These are phyloP conservation scores for Fulica atra DNA, from an alignment of 2,113 vertebrate species.

Conservation along the genomic window DNA sequence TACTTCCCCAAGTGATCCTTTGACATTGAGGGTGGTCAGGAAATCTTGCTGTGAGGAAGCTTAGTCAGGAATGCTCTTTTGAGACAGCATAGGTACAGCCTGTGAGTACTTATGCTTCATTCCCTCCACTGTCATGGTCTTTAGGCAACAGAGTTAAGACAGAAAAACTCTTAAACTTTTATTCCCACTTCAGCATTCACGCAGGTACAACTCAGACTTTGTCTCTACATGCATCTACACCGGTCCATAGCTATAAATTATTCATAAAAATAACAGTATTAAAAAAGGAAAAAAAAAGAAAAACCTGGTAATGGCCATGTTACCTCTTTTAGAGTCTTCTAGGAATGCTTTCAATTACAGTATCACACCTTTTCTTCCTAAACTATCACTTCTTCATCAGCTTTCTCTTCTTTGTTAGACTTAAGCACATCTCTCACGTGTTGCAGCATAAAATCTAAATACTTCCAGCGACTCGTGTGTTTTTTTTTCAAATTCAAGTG, in stretches of 20 bases:
- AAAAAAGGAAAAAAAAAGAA: not conserved
- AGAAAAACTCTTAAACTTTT: not conserved
- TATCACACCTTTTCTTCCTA: not conserved
- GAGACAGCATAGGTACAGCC: not conserved
- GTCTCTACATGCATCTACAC: not conserved
- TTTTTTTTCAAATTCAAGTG: not conserved
- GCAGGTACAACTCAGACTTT: not conserved
- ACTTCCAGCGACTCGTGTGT: not conserved
- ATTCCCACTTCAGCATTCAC: not conserved
- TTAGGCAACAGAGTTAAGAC: not conserved
- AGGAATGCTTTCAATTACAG: not conserved
- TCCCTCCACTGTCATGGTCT: not conserved
- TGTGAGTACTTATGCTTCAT: not conserved
- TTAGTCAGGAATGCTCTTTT: not conserved
- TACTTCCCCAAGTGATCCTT: not conserved
- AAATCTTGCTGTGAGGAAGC: not conserved
- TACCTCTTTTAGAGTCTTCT: not conserved
- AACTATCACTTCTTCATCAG: not conserved
- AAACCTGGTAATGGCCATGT: not conserved
- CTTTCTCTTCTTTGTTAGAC: not conserved
- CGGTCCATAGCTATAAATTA: not conserved
- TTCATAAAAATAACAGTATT: not conserved
- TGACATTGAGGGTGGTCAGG: fast-evolving
- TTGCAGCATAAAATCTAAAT: not conserved
- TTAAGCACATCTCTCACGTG: not conserved